These are phyloP conservation scores for Rhipidura dahli DNA, from an alignment of 2,113 vertebrate genomes.

Conservation along the genomic window DNA sequence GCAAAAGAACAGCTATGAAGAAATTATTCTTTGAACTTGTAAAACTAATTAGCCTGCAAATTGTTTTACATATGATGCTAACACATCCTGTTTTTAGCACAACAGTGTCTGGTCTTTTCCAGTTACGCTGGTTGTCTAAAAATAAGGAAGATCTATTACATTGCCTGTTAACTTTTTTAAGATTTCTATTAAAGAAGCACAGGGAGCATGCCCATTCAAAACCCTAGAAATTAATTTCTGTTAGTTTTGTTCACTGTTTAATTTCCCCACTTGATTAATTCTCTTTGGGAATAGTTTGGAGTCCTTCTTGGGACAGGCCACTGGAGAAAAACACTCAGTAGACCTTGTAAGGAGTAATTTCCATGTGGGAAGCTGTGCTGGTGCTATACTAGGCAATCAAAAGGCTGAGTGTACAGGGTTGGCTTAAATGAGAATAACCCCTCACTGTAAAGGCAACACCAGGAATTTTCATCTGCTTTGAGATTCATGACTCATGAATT, in stretches of 20 bases:
- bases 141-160: not conserved
- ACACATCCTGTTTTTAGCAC: not conserved
- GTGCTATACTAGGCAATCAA: not conserved
- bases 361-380: rapidly evolving
- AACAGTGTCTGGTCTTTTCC: not conserved
- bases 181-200: not conserved
- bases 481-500: not conserved
- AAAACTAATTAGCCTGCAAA: not conserved
- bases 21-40: not conserved
- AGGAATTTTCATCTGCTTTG: not conserved
- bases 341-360: not conserved
- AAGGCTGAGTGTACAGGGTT: not conserved
- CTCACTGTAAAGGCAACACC: not conserved
- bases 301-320: not conserved
- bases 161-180: not conserved
- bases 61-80: not conserved
- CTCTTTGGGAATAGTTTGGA: not conserved
- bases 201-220: not conserved
- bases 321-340: not conserved
- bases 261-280: not conserved
- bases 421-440: not conserved
- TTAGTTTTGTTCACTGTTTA: not conserved
- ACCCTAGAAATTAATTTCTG: not conserved
- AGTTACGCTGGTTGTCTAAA: not conserved
- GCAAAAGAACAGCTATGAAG: not conserved